Conservation (phyloP, 1,140 invertebrate species). For the Heliconius nattereri region DNA sequence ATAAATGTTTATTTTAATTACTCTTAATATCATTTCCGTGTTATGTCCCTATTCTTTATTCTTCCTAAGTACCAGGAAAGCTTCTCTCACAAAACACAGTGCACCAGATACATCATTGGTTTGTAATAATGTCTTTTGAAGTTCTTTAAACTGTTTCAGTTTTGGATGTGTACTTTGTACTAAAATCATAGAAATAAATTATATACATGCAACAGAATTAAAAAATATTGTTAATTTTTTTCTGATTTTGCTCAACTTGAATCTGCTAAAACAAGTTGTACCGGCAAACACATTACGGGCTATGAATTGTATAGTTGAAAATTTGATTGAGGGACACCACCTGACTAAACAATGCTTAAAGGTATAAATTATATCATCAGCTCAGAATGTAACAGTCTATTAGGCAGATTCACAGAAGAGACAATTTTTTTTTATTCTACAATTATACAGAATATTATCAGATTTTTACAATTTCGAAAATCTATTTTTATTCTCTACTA, state of each 20-base stretch:
- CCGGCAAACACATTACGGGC: too few species aligned
- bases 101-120: constrained; percentile 66
- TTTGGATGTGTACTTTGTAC: constrained; percentile 60
- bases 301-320: too few species aligned
- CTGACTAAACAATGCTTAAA: too few species aligned
- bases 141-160: constrained; percentile 54
- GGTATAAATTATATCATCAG: too few species aligned
- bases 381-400: too few species aligned
- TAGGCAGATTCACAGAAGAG: too few species aligned
- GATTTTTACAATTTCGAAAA: too few species aligned
- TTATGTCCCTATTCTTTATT: constrained; percentile 39
- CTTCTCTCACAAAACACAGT: constrained; percentile 61
- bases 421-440: too few species aligned
- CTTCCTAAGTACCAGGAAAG: constrained; percentile 53
- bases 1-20: constrained; percentile 46
- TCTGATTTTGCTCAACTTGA: neutral
- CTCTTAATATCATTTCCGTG: constrained; percentile 21
- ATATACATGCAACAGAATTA: neutral
- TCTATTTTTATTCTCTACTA: too few species aligned
- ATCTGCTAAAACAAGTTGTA: neutral
- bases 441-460: too few species aligned
- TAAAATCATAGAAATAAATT: constrained; percentile 47
- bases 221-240: constrained; percentile 18
- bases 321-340: too few species aligned
- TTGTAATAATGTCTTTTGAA: constrained; percentile 56